These are phyloP conservation scores for Drosophila anceps DNA, from an alignment of 2,888 invertebrate species.

Conservation along the genomic window DNA sequence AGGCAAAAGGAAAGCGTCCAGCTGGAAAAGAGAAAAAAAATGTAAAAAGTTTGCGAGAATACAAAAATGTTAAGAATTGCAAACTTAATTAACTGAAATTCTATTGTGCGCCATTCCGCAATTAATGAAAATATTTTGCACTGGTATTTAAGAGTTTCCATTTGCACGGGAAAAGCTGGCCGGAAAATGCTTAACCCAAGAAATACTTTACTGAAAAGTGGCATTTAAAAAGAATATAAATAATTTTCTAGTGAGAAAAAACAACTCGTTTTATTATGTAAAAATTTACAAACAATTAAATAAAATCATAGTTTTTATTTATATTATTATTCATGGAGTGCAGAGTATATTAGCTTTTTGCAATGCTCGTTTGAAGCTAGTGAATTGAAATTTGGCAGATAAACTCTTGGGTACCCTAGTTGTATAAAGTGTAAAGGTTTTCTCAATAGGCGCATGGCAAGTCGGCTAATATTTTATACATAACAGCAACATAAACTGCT, in stretches of 20 bases:
- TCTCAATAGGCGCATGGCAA: too few species aligned
- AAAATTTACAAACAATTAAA: neutral
- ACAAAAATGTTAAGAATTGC: too few species aligned
- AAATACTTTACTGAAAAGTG: neutral
- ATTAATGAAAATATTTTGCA: neutral
- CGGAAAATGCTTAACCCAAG: neutral
- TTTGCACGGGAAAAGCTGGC: neutral
- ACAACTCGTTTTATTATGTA: neutral
- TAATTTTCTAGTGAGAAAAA: neutral
- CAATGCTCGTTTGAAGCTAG: too few species aligned
- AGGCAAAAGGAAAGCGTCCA: conserved; percentile 3
- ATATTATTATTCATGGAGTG: neutral
- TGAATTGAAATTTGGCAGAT: too few species aligned
- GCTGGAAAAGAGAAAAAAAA: neutral
- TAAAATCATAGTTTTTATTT: neutral
- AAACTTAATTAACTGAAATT: conserved; percentile 9
- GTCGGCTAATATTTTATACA: too few species aligned
- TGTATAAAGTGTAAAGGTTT: too few species aligned
- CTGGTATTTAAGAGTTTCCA: neutral
- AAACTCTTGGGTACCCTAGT: too few species aligned
- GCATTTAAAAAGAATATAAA: neutral
- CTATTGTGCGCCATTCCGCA: neutral
- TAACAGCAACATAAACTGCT: too few species aligned
- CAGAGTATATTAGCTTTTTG: neutral
- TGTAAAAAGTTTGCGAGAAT: too few species aligned